A percentile compares a stretch with the other conserved stretches of the same genome.
Conservation (phyloP, 2,797 vertebrate species). For the Halcyon chelicuti region DNA sequence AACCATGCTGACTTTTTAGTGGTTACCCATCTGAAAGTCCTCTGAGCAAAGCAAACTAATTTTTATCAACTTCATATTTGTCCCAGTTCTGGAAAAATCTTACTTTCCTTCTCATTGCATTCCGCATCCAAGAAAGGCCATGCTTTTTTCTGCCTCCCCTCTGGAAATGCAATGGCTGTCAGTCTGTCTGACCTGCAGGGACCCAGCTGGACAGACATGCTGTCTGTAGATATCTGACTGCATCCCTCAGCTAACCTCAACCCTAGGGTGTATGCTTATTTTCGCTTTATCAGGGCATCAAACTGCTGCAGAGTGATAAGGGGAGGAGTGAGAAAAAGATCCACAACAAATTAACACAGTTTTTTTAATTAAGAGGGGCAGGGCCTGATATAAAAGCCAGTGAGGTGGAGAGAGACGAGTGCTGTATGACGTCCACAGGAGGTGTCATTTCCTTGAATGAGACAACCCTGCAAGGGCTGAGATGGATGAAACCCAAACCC, state of each 20-base stretch:
- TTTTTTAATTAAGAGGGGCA: neutral
- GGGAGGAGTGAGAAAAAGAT: neutral
- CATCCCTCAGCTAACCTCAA: neutral
- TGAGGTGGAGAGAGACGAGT: fast-evolving
- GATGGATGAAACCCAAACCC: neutral
- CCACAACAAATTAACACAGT: neutral
- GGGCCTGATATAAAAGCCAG: neutral
- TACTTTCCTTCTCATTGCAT: neutral
- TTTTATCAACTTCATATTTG: neutral
- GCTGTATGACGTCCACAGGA: neutral
- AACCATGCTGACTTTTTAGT: neutral
- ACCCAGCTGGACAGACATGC: neutral
- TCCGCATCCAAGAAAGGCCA: neutral
- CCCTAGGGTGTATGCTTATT: neutral
- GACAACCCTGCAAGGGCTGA: neutral
- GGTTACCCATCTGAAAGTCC: neutral
- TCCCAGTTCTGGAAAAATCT: neutral
- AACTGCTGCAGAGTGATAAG: neutral
- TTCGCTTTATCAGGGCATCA: neutral
- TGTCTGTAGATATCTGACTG: neutral
- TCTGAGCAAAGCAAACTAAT: neutral
- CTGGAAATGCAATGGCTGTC: neutral
- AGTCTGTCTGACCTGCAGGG: neutral
- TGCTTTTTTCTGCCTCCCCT: neutral
- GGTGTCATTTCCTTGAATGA: neutral